Evolutionary conservation across 2,113 vertebrate genomes (phyloP), one percentile per base, ranked within the genome.

Genomic region (Sitta europaea): DNA sequence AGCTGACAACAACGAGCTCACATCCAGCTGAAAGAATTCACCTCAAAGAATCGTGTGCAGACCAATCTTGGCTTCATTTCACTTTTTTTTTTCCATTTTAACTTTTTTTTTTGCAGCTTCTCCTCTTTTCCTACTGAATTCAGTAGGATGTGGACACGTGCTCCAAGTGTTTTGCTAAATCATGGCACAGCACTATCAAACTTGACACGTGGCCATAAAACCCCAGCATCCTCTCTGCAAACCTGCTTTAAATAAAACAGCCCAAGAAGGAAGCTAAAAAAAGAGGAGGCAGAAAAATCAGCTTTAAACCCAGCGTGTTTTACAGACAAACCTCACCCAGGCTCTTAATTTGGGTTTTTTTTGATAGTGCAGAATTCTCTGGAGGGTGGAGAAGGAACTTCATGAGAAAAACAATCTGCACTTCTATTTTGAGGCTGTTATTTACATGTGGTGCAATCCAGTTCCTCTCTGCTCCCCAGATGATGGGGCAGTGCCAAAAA

Each of bases 401-500:
- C 61, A 92, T 88, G 85, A 50, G 87, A 77, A 92, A 95, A 97
- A 76, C 90, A 88, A 92, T 96, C 94, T 84, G 82, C 4, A 21
- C 63, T 78, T 75, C 92, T 97, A 96, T 96, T 95, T 95, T 94
- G 94, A 95, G 92, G 5, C 83, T 9, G 72, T 91, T 97, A 96
- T 96, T 96, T 96, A 96, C 90, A 94, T 81, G 90, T 70, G 77
- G 85, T 90, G 90, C 92, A 94, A 93, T 90, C 80, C 90, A 62
- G 75, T 87, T 96, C 92, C 81, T 88, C 90, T 86, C 87, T 27
- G 2, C 90, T 95, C 51, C 65, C 12, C 47, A 24, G 75, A 43
- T 22, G 88, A 40, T 79, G 67, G 71, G 71, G 96, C 53, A 7
- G 63, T 83, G 92, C 92, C 82, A 93, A 95, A 91, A 90, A 80